Evolutionary conservation across 2,113 vertebrate genomes (phyloP), one percentile per base, ranked within the genome.

Genomic region (Protomyctophum bolini): DNA sequence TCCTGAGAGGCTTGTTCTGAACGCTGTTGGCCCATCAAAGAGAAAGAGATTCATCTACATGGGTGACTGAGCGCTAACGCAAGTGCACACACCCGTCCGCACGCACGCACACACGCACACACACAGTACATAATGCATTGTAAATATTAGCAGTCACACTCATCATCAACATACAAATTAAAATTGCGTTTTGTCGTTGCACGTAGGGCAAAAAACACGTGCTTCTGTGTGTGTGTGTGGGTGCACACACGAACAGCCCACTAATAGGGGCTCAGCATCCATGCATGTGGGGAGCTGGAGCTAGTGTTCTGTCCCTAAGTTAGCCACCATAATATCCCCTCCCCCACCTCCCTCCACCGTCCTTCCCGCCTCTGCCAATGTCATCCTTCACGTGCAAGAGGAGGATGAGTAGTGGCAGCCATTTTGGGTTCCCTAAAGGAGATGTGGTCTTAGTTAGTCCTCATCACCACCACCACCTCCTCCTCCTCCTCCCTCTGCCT

Each of bases 1-100:
- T 90, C 83, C 79, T 86, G 79, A 86, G 79, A 80, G 87, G 86
- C 81, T 88, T 81, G 87, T 82, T 86, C 86, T 63, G 74, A 70
- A 72, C 6, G n/a, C 76, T 70, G 79, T 73, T 54, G 59, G 33
- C 33, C 33, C 79, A 77, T 84, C 76, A 76, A 77, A 77, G 84
- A 73, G 79, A 87, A 81, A 28, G 63, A 41, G 70, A 73, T 86
- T 90, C 79, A 91, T 83, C 86, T 86, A 64, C 74, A 85, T 70
- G 68, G 70, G 67, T 73, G 77, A 73, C 58, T 55, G 66, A 73
- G 75, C 65, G 50, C 66, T 73, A 71, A 50, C 48, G 28, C 15
- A 10, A 14, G 10, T 60, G 76, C 68, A 67, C 58, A 47, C 67
- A 70, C n/a, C 55, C 63, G 51, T 48, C 28, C 46, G 10, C 64